phyloP scores from a whole-genome alignment of 2,797 vertebrate genomes.

The Eulemur mongoz region DNA sequence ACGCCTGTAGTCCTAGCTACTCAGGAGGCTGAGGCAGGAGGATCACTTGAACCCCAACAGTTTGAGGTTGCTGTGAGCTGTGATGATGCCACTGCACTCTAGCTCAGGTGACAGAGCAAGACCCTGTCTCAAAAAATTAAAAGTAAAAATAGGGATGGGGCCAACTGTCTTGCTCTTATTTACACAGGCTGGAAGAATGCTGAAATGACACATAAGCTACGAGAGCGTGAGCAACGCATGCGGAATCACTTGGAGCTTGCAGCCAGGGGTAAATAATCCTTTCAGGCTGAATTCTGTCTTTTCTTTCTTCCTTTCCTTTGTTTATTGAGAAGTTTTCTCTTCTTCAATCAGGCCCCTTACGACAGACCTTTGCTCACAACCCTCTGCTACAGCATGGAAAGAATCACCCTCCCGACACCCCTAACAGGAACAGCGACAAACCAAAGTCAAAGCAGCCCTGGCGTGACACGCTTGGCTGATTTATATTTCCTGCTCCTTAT shows the following conservation, averaged over 20 bases:
- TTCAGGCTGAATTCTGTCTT: not conserved
- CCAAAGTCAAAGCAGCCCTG: constrained; percentile 76
- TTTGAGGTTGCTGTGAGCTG: too few species aligned
- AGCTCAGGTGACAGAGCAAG: too few species aligned
- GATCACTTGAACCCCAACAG: too few species aligned
- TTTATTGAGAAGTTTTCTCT: not conserved
- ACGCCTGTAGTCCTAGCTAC: too few species aligned
- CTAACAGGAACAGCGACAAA: constrained; percentile 32
- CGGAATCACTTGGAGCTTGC: constrained; percentile 91
- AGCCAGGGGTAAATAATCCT: constrained; percentile 86
- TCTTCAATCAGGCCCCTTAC: constrained; percentile 88
- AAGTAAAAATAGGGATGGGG: not conserved
- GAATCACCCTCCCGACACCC: not conserved
- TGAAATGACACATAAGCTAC: constrained; percentile 87
- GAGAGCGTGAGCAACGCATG: constrained; percentile 90
- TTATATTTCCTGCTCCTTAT: not conserved
- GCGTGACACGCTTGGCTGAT: constrained; percentile 81
- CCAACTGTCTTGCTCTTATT: not conserved
- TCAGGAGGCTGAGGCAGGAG: too few species aligned
- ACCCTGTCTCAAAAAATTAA: not conserved
- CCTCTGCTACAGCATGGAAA: constrained; percentile 88
- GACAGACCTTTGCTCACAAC: constrained; percentile 92
- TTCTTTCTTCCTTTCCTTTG: constrained; percentile 14
- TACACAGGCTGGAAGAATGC: constrained; percentile 91
- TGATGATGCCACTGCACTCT: too few species aligned